A percentile compares a stretch with the other conserved stretches of the same genome.
Conservation (phyloP, 2,113 vertebrate species). For the Zootoca vivipara region DNA sequence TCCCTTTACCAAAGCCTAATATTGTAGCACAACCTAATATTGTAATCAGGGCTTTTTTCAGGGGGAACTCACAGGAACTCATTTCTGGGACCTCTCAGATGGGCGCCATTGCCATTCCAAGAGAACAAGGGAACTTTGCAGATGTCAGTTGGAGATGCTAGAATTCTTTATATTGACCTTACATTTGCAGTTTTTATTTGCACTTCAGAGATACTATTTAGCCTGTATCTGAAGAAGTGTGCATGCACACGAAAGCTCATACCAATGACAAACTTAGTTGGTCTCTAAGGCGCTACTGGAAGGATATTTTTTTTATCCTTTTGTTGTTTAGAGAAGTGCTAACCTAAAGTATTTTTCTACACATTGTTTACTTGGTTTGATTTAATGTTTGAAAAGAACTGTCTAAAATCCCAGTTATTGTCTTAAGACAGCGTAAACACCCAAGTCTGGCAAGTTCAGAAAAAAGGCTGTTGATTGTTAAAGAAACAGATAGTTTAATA, state of each 20-base stretch:
- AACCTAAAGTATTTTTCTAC: background rate
- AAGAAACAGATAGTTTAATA: fast-evolving
- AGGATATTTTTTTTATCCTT: too few species aligned
- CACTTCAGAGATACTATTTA: background rate
- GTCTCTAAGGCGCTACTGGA: too few species aligned
- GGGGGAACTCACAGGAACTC: too few species aligned
- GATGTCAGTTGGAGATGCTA: background rate
- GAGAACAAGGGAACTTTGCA: background rate
- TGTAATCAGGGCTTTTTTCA: too few species aligned
- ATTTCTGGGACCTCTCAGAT: too few species aligned
- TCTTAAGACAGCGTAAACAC: background rate
- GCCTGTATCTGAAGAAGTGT: too few species aligned
- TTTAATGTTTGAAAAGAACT: background rate
- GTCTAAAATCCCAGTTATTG: background rate
- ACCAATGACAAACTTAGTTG: too few species aligned
- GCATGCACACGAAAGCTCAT: too few species aligned
- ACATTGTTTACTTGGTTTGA: background rate
- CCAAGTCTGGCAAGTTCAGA: background rate
- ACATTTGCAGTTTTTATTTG: background rate
- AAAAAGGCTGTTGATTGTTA: background rate
- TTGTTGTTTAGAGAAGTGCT: background rate
- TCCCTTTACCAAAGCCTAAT: too few species aligned
- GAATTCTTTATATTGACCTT: background rate
- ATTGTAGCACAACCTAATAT: too few species aligned
- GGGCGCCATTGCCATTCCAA: too few species aligned